Evolutionary conservation across 2,113 vertebrate genomes (phyloP), one percentile per base, ranked within the genome.

Genomic region (Microcebus murinus): DNA sequence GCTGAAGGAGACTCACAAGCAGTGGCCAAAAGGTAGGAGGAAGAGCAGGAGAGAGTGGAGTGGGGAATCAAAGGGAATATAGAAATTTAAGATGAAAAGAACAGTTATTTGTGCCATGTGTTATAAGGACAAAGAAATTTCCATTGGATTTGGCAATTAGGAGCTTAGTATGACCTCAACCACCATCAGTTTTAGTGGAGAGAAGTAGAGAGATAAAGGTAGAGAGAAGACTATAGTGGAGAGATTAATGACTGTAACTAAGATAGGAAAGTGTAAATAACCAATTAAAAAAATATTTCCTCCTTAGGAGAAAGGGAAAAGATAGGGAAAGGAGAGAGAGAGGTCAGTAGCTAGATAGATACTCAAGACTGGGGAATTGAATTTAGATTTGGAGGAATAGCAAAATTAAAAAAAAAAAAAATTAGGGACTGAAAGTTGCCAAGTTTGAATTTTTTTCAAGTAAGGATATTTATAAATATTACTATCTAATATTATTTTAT

Each of bases 381-480:
- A 63, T 92, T 89, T 74, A 6, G 25, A 68, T 68, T 73, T 45
- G 52, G 71, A 89, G 29, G 39, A 79, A 57, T 34, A 81, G 6
- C 36, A 80, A 80, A 68, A 59, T 76, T 67, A 34, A 52, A 45
- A 71, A 2, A 5, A 71, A 2, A 5, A 65, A 83, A 61, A 71
- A 63, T 21, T 82, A 74, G 25, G 34, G 27, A 84, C 48, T 84
- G 8, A 84, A 91, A 68, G 21, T 50, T 83, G 34, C 48, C 23
- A 42, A 34, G 42, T 71, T 90, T 87, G 31, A 21, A 63, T 23
- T 20, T 77, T 86, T 85, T 96, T 68, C 4, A 48, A 45, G 29
- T 34, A 76, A 87, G n/a, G 34, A 36, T 36, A 77, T 95, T 95
- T 61, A 93, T 76, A 82, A 63, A 87, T 79, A 36, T 29, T 29